phyloP scores from a whole-genome alignment of 2,888 invertebrate species.

The Augochlorella aurata region DNA sequence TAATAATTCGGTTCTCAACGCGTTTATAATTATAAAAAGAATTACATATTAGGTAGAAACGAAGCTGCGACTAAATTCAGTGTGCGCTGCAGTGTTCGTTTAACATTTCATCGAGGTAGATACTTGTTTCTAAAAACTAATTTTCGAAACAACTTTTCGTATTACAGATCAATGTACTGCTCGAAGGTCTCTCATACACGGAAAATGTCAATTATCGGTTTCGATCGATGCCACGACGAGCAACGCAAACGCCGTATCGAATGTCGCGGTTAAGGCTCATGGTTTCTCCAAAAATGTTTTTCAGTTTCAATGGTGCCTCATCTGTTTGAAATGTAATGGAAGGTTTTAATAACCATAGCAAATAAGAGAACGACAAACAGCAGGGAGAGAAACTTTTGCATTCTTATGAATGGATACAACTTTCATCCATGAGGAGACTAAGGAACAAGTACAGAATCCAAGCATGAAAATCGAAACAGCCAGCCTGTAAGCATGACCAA shows the following conservation, averaged over 20 bases:
- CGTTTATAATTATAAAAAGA: background rate
- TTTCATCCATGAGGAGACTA: background rate
- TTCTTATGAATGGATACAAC: background rate
- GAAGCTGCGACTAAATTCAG: constrained; percentile 8
- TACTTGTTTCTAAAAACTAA: background rate
- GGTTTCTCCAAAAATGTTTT: background rate
- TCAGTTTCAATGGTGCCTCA: background rate
- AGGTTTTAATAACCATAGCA: background rate
- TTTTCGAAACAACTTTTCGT: background rate
- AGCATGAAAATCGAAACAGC: background rate
- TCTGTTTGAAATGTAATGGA: constrained; percentile 21
- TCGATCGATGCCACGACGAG: background rate
- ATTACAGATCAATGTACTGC: background rate
- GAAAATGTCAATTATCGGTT: background rate
- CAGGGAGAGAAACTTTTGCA: background rate
- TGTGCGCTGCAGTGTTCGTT: constrained; percentile 6
- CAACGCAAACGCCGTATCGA: background rate
- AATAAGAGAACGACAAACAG: background rate
- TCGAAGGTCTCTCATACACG: background rate
- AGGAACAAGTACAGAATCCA: background rate
- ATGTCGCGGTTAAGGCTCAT: background rate
- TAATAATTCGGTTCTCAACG: background rate
- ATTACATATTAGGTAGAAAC: background rate
- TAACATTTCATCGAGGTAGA: background rate
- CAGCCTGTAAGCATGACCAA: constrained; percentile 40